Evolutionary conservation across 2,888 invertebrate species (phyloP).

Genomic region (Gryllus longicercus): DNA sequence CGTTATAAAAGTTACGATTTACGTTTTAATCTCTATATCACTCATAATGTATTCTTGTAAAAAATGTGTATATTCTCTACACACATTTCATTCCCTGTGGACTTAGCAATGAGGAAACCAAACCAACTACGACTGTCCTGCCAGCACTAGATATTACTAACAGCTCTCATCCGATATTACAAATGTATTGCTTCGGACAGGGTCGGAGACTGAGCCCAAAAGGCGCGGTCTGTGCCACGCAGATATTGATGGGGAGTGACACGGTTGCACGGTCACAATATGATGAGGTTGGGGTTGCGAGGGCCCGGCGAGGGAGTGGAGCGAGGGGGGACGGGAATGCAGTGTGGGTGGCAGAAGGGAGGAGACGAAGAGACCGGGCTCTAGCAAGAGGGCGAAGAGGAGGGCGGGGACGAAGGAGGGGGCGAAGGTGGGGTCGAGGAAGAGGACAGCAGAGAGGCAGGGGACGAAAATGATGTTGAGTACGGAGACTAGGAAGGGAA

Average conservation of each 20-base stretch:
- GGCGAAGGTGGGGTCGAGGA: background rate
- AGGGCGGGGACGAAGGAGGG: background rate
- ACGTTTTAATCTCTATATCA: no score
- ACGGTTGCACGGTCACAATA: background rate
- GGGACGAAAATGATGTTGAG: background rate
- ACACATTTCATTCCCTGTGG: no score
- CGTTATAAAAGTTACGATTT: no score
- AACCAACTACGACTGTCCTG: no score
- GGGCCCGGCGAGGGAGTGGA: background rate
- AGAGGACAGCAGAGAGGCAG: background rate
- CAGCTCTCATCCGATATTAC: no score
- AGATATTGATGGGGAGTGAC: slow-evolving; percentile 11
- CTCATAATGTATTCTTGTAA: no score
- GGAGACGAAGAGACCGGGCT: background rate
- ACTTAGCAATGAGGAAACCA: no score
- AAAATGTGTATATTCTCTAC: no score
- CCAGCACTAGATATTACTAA: no score
- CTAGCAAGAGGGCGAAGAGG: background rate
- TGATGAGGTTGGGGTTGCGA: background rate
- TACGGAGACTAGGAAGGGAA: background rate
- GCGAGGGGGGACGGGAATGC: background rate
- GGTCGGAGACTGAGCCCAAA: no score
- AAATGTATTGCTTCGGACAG: no score
- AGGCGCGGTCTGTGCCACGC: no score
- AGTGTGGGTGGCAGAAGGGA: background rate